Evolutionary conservation across 2,888 invertebrate genomes (phyloP), one percentile per base, ranked within the genome.

Genomic region (Prenolepis imparis): DNA sequence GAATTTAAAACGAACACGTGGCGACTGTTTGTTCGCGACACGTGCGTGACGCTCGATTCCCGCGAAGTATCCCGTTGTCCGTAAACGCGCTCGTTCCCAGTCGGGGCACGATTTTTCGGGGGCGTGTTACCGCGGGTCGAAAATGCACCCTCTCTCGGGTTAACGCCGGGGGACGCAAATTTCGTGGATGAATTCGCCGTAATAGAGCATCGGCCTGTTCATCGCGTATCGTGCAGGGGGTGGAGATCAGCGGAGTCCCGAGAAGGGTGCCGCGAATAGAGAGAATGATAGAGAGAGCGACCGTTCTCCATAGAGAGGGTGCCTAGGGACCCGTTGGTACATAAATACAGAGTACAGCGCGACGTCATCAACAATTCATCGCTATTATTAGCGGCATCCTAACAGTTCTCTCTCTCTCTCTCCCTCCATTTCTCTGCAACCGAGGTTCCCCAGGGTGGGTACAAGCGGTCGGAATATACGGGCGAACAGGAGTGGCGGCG

Each of bases 341-440:
- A 92, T 92, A 92, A 92, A 92, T 92, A 92, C 91, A 92, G 92
- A 91, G 91, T 92, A 91, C 87, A 84, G 52, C 87, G 52, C 87
- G 89, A 87, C 87, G 81, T 87, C 88, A 92, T 91, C 90, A 92
- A 92, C 92, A 92, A 92, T 92, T 92, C 92, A 92, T 92, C 91
- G 92, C 91, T 91, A 91, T 92, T 92, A 92, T 92, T 90, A 91
- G 91, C 86, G 87, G 84, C 83, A 63, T 86, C 82, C 90, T 90
- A 86, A 88, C 92, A 87, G 83, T 80, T 68, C 85, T 81, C 87
- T 8, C 48, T 48, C 48, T 48, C 48, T 48, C 48, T n/a, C 48
- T 48, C 44, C 15, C 48, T 48, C 48, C 0, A 0, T 48, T 18
- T 48, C n/a, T 70, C 74, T 73, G 77, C 86, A 74, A 64, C 75